Evolutionary conservation across 2,888 invertebrate species (phyloP), one percentile per base, ranked within the genome.

Genomic region (Anodontia alba): DNA sequence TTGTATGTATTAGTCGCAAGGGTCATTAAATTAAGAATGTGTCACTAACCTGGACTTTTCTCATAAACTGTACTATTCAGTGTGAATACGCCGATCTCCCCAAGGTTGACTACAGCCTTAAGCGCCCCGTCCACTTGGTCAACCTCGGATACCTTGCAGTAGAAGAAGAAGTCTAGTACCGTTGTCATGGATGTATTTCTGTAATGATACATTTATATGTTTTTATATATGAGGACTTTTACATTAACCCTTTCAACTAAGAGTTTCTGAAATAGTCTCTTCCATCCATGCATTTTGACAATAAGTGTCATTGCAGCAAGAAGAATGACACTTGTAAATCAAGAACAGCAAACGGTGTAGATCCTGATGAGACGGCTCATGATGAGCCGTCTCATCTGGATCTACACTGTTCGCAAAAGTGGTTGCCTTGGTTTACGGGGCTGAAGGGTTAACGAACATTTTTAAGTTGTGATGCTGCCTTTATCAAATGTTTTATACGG

Each of bases 31-130:
- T n/a, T n/a, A n/a, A n/a, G n/a, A n/a, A n/a, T n/a, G n/a, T n/a
- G n/a, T n/a, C n/a, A n/a, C n/a, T n/a, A 71, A 89, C 88, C 85
- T 75, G 84, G 87, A 51, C 76, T 75, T 31, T 81, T 43, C 33
- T 80, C 69, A 66, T 73, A 77, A 15, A 54, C 66, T 17, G 51
- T 62, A 12, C 75, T 29, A 10, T 42, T 73, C 17, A 86, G 69
- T 31, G 31, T 51, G 38, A 81, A 75, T 15, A 66, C 51, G 15
- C 73, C 76, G 20, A 82, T 43, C 1, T 43, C 29, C 12, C 74
- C 36, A 5, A 71, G 43, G 33, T 72, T 69, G 7, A 73, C 68
- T 17, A 88, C 36, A 0, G 75, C 76, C 20, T 69, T 33, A 23
- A 84, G 38, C 2, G 80, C 84, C 2, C 38, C 49, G 33, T 76